Base-by-base conservation (phyloP, 2,888 invertebrate species). In the Spisula subtruncata region DNA sequence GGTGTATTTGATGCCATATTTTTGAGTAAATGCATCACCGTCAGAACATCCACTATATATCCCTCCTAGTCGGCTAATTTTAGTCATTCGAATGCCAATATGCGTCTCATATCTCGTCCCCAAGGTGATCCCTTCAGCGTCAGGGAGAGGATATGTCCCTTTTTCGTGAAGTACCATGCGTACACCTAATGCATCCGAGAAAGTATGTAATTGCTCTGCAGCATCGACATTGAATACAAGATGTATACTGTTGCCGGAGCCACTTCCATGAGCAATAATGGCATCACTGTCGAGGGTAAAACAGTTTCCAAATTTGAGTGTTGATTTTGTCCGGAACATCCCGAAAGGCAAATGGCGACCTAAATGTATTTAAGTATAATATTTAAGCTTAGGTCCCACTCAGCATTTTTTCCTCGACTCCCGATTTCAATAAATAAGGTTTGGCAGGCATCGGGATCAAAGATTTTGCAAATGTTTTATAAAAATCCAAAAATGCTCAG, bases 1-100 rank as follows among this genome's bases (percentile, higher is more conserved):
- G 10, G 85, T 80, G 32, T 85, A 85, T 0, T 29, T 35, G 25
- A 51, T 80, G 12, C 56, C 56, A 35, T 85, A 80, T 18, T 60
- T 80, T 46, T 80, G 14, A 35, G 46, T n/a, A 25, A 85, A 85
- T 8, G 32, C n/a, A 0, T 56, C 32, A 8, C 85, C 85, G n/a
- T 80, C 35, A 14, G 80, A 32, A 85, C 85, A 85, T 48, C 56
- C n/a, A n/a, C n/a, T n/a, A n/a, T n/a, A n/a, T n/a, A n/a, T n/a
- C n/a, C n/a, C n/a, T n/a, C n/a, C n/a, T n/a, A 85, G 46, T 51
- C 85, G 79, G 4, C 18, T 56, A 1, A 85, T 60, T 81, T 12
- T 16, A n/a, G 56, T 46, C 46, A 60, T 56, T 41, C 81, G n/a
- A 20, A 86, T n/a, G 4, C 85, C 85, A 29, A 85, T n/a, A n/a